Conservation (phyloP, 2,797 vertebrate genomes). For the Xenopus petersii region DNA sequence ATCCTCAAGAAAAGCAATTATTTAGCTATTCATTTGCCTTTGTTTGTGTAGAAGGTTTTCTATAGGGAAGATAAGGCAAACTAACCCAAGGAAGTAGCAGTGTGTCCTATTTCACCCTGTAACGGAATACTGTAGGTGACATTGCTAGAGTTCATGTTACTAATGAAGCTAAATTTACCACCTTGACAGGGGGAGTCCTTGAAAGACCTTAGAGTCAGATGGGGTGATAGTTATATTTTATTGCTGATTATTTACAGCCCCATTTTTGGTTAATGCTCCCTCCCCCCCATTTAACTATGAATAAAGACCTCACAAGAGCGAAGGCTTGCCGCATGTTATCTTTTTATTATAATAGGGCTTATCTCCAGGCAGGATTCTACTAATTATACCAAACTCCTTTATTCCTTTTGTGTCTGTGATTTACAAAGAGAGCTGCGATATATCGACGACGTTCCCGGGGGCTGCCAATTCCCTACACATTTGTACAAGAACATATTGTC, state of each 20-base stretch:
- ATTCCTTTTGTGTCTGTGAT: background rate
- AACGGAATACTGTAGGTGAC: background rate
- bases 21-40: too few relatives aligned
- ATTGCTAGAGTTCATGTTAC: background rate
- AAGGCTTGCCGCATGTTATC: background rate
- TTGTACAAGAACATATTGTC: slow-evolving; percentile 38
- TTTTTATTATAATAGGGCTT: slow-evolving; percentile 3
- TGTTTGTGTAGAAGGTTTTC: too few relatives aligned
- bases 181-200: too few relatives aligned
- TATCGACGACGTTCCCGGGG: background rate
- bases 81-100: too few relatives aligned
- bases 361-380: slow-evolving; percentile 23
- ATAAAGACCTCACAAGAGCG: background rate
- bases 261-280: background rate
- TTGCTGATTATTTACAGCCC: background rate
- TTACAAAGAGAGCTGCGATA: slow-evolving; percentile 19
- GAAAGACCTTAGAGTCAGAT: background rate
- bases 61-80: too few relatives aligned
- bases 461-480: slow-evolving; percentile 32
- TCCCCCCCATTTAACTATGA: background rate
- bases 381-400: background rate
- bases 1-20: too few relatives aligned
- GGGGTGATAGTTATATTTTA: background rate
- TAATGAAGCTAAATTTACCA: background rate
- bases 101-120: background rate